These are phyloP conservation scores for Ochropacha duplaris DNA, from an alignment of 2,888 invertebrate species.

Conservation along the genomic window DNA sequence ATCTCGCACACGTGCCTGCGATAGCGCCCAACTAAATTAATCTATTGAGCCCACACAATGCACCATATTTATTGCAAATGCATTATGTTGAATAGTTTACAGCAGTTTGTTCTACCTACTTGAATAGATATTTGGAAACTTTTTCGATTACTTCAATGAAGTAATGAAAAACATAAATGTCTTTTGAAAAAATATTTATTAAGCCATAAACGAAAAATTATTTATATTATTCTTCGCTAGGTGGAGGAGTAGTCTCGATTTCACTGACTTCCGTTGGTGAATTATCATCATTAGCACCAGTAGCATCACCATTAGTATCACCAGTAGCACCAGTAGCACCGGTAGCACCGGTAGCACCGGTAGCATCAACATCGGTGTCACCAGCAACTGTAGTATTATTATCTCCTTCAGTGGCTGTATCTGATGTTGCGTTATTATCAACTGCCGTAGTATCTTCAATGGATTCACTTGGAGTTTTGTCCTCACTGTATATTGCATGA, in stretches of 20 bases:
- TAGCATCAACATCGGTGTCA: too few species aligned
- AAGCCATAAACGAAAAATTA: neutral
- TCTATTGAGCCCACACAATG: conserved; percentile 48
- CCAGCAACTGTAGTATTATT: too few species aligned
- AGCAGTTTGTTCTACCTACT: neutral
- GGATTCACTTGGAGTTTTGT: neutral
- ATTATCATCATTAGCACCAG: neutral
- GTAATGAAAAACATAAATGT: too few species aligned
- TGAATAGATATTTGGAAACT: neutral
- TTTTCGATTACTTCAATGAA: too few species aligned
- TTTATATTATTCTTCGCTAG: neutral
- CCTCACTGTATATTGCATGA: neutral
- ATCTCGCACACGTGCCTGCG: conserved; percentile 40
- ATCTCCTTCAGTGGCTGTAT: neutral
- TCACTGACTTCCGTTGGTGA: neutral
- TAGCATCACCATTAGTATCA: too few species aligned
- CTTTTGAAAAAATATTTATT: neutral
- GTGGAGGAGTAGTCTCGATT: too few species aligned
- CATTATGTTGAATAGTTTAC: conserved; percentile 6
- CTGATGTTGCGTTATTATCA: too few species aligned
- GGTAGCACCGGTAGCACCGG: too few species aligned
- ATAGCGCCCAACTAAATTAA: conserved; percentile 50
- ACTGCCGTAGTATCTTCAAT: neutral
- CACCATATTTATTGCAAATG: conserved; percentile 26
- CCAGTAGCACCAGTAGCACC: too few species aligned